Base-by-base conservation (phyloP, 2,888 invertebrate species). In the Pantelozetes paolii region DNA sequence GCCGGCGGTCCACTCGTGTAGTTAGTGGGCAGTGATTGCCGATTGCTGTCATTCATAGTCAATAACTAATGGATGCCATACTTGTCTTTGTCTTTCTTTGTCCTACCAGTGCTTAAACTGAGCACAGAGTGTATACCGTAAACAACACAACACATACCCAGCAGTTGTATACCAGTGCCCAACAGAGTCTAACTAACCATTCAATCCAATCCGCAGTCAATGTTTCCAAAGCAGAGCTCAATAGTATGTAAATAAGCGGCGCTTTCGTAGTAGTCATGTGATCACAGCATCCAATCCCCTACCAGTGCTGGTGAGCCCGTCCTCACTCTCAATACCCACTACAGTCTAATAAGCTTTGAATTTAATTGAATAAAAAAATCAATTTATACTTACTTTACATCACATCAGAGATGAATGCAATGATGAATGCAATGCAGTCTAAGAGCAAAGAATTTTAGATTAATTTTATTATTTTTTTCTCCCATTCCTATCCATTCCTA, bases 321-420 rank as follows among this genome's bases (percentile, higher is more conserved):
- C 50, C 8, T 64, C 20, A 15, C 15, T 32, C 64, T 30, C 32
- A 40, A 64, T 64, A 64, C 40, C 2, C 32, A 36, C 64, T n/a
- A n/a, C n/a, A n/a, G n/a, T 64, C 64, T 64, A 64, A 64, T 64
- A 64, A 40, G 64, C 64, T 36, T 18, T 64, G 64, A 64, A 64
- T 64, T 64, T 64, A 64, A 64, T 64, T 64, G 64, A 64, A 64
- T 64, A 32, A 36, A 64, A 64, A 64, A 64, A 64, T 64, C 64
- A 64, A 64, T 64, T 64, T 64, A 64, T 64, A 36, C 8, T 5
- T 20, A 76, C 76, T 20, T 5, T 20, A 76, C 76, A 75, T 73
- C 30, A 6, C 5, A 5, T 59, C 59, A 28, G 50, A 20, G 23
- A 5, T n/a, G n/a, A n/a, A n/a, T n/a, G n/a, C n/a, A n/a, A n/a